Percentiles rank a stretch among this genome's conserved stretches.
These are phyloP conservation scores for Tetramorium alpestre DNA, from an alignment of 1,140 invertebrate genomes.

Conservation along the genomic window DNA sequence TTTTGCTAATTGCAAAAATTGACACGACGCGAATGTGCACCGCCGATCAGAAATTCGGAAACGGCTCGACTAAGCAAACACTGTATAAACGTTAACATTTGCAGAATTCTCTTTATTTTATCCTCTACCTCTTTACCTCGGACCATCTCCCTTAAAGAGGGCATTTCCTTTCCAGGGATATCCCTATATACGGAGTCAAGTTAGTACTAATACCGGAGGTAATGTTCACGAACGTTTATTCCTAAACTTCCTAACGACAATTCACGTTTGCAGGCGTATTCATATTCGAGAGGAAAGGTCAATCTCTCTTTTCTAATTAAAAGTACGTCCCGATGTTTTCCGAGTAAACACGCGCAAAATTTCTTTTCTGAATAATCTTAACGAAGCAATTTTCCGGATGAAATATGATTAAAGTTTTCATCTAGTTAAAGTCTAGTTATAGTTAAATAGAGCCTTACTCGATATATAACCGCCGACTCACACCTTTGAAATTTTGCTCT, in stretches of 20 bases:
- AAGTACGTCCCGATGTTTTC: neutral
- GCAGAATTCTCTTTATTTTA: neutral
- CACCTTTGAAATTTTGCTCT: constrained; percentile 41
- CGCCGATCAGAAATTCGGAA: neutral
- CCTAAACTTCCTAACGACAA: neutral
- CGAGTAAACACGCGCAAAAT: constrained; percentile 4
- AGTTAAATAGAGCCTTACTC: constrained; percentile 43
- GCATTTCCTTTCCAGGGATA: neutral
- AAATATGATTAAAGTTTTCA: constrained; percentile 57
- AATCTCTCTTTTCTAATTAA: constrained; percentile 23
- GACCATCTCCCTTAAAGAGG: neutral
- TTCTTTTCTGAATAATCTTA: constrained; percentile 45
- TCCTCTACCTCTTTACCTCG: neutral
- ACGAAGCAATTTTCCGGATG: constrained; percentile 54
- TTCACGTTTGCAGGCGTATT: neutral
- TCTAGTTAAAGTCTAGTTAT: constrained; percentile 50
- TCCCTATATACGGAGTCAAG: neutral
- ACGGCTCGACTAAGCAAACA: neutral
- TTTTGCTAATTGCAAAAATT: neutral
- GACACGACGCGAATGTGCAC: neutral
- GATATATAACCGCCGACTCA: neutral
- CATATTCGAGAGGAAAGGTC: neutral
- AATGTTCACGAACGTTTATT: neutral
- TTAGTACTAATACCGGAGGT: neutral
- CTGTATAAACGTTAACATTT: neutral